Base-by-base conservation (phyloP, 2,797 vertebrate genomes). In the Hapalemur alaotrensis region DNA sequence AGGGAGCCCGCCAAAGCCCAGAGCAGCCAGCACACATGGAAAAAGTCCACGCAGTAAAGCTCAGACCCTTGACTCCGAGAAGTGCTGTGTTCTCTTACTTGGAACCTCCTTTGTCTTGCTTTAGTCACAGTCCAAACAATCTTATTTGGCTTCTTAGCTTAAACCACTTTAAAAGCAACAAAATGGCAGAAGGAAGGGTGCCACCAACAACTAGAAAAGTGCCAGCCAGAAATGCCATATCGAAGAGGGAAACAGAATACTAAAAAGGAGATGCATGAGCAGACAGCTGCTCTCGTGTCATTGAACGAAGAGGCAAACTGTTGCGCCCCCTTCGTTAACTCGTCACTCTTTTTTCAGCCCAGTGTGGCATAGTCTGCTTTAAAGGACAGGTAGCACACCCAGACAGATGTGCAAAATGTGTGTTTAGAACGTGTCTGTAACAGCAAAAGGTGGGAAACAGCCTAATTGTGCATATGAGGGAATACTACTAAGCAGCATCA, bases 1-100 rank as follows among this genome's bases (percentile, higher is more conserved):
- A 4, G 32, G 18, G 25, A 14, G 23, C 15, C 46, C 48, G 1
- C 23, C 4, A 0, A 15, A 35, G 14, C 2, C 25, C 35, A 1
- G 46, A 57, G 46, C 7, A 41, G 18, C 54, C 18, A 2, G 28
- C 15, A 5, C 4, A 38, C 2, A 35, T 4, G 69, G 35, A 28
- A 38, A 23, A 65, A 8, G 32, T 41, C 15, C 22, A 14, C 9
- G 1, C 2, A 48, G 6, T 41, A 63, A 30, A 69, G 48, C 35
- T 65, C 59, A 32, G 11, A 38, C 35, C 18, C 63, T 9, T 38
- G 48, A 30, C 9, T 63, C 75, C 81, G 23, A 79, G 67, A 83
- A 35, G 7, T 14, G 20, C 73, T 46, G 4, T 23, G 14, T 28
- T 79, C 50, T n/a, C 25, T 82, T 30, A 3, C 32, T 46, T 18